Conservation (phyloP, 2,113 vertebrate species). For the Tragelaphus scriptus region DNA sequence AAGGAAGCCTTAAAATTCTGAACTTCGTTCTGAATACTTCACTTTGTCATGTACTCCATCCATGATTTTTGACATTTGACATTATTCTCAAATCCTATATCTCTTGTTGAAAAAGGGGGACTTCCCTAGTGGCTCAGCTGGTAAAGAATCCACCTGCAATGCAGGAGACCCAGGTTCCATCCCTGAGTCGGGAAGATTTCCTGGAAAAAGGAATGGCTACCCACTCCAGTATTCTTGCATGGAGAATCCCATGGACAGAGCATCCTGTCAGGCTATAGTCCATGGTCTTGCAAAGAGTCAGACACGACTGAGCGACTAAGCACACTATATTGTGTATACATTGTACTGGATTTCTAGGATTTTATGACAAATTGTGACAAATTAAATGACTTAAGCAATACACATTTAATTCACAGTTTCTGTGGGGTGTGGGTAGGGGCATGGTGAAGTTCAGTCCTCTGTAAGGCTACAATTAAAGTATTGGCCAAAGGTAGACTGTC, state of each 20-base stretch:
- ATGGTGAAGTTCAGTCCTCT: background rate
- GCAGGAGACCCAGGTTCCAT: background rate
- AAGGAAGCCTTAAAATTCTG: background rate
- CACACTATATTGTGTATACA: background rate
- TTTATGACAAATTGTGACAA: background rate
- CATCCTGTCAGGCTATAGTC: background rate
- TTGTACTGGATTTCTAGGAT: background rate
- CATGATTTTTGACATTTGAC: background rate
- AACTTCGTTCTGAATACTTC: background rate
- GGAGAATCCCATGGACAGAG: background rate
- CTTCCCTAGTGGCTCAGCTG: background rate
- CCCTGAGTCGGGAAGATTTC: background rate
- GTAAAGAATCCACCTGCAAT: background rate
- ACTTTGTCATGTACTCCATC: background rate
- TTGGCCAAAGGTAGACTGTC: background rate
- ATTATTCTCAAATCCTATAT: background rate
- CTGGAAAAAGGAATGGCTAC: background rate
- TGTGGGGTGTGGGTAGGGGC: background rate
- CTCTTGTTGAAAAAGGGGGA: background rate
- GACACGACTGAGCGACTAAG: rapidly evolving
- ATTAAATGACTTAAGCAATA: background rate
- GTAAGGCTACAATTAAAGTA: background rate
- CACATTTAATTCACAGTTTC: background rate
- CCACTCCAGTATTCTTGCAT: background rate
- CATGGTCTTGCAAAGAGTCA: background rate